Base-by-base conservation (phyloP, 1,140 invertebrate species). In the Mycetomoellerius zeteki region DNA sequence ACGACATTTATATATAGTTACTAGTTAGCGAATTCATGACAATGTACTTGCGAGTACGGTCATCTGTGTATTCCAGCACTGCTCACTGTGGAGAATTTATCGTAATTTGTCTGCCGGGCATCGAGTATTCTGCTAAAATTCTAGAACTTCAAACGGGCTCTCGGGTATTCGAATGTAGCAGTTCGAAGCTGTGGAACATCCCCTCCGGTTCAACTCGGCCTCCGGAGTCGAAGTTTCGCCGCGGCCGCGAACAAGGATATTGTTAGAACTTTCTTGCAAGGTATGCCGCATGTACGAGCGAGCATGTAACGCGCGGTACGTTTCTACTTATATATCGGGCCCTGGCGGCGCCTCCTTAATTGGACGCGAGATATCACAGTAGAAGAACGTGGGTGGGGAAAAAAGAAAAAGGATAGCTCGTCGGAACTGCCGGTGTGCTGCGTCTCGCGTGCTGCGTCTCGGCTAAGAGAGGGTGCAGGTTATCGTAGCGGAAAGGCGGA, bases 201-300 rank as follows among this genome's bases (percentile, higher is more conserved):
- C 56, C 47, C 54, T 56, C 69, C n/a, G 77, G 27, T 75, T 84
- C 43, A 90, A 72, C 64, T 69, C 76, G 75, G 85, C 85, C 87
- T 89, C 56, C 19, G 52, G 86, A 85, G 27, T 58, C 77, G 69
- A 87, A 92, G 87, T 90, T 92, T 72, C 73, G 85, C 75, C 78
- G 33, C 82, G 85, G 86, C 82, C 85, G 75, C 90, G 81, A 88
- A 88, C 77, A 82, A 69, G 76, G 90, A 92, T 91, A 92, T 92
- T 92, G 91, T 92, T 92, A 87, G 90, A 92, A 92, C 90, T 92
- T 92, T 92, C 91, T 87, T 92, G 90, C 86, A 88, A 91, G 85
- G 89, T 91, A 91, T 90, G 88, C 88, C 85, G 64, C 86, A 86
- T 27, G 43, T 50, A 85, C 67, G 76, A n/a, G 52, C 58, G 52